Conservation (phyloP, 2,888 invertebrate genomes). For the Belgica antarctica region DNA sequence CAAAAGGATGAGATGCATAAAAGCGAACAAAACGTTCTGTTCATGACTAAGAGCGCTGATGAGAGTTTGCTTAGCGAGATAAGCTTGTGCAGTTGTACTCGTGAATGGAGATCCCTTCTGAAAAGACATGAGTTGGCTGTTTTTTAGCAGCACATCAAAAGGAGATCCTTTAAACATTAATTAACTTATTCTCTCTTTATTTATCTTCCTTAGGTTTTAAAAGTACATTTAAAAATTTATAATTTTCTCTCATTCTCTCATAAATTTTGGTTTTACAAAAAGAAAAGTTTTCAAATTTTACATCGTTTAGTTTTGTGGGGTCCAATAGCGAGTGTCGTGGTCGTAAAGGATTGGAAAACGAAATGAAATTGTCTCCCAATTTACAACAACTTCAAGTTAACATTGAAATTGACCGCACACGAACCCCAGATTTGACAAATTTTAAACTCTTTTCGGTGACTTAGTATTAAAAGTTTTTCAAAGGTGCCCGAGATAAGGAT, state of each 20-base stretch:
- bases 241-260: constrained; percentile 17
- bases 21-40: not conserved
- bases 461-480: not conserved
- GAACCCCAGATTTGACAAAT: too few species aligned
- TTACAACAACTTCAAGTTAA: too few species aligned
- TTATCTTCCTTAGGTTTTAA: constrained; percentile 15
- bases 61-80: not conserved
- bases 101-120: not conserved
- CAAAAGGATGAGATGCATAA: too few species aligned
- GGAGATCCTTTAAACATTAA: constrained; percentile 30
- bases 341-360: too few species aligned
- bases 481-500: constrained; percentile 3
- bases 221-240: constrained; percentile 44
- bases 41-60: constrained; percentile 7
- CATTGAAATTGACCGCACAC: too few species aligned
- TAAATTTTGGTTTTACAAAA: constrained; percentile 10
- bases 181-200: constrained; percentile 35
- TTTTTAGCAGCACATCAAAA: not conserved
- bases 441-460: not conserved
- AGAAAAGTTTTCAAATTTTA: not conserved
- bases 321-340: too few species aligned
- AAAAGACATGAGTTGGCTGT: constrained; percentile 15
- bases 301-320: too few species aligned
- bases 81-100: not conserved
- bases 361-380: too few species aligned